A percentile compares a stretch with the other conserved stretches of the same genome.
These are phyloP conservation scores for Poeciliopsis infans DNA, from an alignment of 2,797 vertebrate genomes.

Conservation along the genomic window DNA sequence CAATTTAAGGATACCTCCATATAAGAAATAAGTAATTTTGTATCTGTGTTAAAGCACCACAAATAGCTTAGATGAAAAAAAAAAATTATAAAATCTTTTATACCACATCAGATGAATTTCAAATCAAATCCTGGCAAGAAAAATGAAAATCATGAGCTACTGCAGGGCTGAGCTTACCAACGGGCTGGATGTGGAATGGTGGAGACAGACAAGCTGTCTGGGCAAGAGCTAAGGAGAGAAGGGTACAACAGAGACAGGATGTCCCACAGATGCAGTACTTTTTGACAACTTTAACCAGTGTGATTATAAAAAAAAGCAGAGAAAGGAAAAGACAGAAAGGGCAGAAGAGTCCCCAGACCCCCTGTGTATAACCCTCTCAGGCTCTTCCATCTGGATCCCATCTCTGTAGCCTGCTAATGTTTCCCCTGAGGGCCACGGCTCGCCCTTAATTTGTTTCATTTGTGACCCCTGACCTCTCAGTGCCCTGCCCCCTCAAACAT, in stretches of 20 bases:
- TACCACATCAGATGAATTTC: conserved; percentile 60
- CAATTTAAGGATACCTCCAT: conserved; percentile 55
- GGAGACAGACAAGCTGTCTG: conserved; percentile 47
- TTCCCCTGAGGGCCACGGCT: conserved; percentile 73
- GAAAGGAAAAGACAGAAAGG: conserved; percentile 25
- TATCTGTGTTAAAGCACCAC: conserved; percentile 51
- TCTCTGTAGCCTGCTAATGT: conserved; percentile 73
- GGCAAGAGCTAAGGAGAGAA: conserved; percentile 40
- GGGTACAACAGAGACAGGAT: conserved; percentile 41
- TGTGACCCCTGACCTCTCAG: conserved; percentile 72
- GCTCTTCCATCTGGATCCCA: conserved; percentile 77
- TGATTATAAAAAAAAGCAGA: conserved; percentile 30
- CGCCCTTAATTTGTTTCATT: conserved; percentile 81
- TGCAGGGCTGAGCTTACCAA: conserved; percentile 45
- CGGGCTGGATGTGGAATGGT: conserved; percentile 34
- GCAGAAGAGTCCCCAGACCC: conserved; percentile 44
- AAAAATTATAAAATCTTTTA: conserved; percentile 42
- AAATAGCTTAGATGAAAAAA: conserved; percentile 63
- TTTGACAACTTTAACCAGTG: conserved; percentile 48
- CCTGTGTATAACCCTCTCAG: conserved; percentile 48
- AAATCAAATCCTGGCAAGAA: conserved; percentile 40
- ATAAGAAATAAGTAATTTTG: conserved; percentile 58
- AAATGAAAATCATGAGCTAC: conserved; percentile 52
- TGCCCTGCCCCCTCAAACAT: conserved; percentile 62
- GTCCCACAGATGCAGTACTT: conserved; percentile 41